phyloP scores from a whole-genome alignment of 2,797 vertebrate genomes.

The Periparus ater region DNA sequence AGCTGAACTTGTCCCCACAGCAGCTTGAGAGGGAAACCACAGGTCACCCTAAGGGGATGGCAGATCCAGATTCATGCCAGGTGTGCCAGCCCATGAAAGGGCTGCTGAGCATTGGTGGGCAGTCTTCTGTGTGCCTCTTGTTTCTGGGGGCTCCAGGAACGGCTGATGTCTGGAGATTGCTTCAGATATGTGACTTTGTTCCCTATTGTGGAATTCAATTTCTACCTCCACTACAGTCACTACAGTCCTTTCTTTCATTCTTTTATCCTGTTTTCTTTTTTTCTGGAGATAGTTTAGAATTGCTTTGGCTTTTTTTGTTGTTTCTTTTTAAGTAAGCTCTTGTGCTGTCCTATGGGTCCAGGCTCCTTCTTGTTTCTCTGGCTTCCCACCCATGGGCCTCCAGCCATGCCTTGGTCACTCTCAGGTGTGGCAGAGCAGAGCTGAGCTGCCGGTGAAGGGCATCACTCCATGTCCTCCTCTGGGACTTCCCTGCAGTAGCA shows the following conservation, averaged over 20 bases:
- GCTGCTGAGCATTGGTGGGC: background rate
- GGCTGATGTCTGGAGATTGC: background rate
- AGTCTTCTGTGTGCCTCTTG: background rate
- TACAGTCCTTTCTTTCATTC: background rate
- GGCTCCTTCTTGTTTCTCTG: background rate
- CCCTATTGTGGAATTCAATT: background rate
- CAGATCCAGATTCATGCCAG: background rate
- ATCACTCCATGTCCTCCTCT: background rate
- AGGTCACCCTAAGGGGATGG: background rate
- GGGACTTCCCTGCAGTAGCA: background rate
- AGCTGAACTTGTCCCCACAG: background rate
- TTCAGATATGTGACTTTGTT: background rate
- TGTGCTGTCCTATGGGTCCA: background rate
- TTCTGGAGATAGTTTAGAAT: background rate
- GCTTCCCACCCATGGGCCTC: background rate
- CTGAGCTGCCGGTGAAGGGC: background rate
- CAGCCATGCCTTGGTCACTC: background rate
- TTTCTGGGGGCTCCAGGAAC: background rate
- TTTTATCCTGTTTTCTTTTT: background rate
- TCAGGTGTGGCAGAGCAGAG: rapidly evolving
- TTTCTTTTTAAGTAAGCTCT: background rate
- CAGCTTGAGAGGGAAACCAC: background rate
- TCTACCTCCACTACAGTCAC: rapidly evolving
- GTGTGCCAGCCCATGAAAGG: background rate
- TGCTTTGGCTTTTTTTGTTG: background rate